phyloP scores from a whole-genome alignment of 2,113 vertebrate species.

The Elephas maximus region DNA sequence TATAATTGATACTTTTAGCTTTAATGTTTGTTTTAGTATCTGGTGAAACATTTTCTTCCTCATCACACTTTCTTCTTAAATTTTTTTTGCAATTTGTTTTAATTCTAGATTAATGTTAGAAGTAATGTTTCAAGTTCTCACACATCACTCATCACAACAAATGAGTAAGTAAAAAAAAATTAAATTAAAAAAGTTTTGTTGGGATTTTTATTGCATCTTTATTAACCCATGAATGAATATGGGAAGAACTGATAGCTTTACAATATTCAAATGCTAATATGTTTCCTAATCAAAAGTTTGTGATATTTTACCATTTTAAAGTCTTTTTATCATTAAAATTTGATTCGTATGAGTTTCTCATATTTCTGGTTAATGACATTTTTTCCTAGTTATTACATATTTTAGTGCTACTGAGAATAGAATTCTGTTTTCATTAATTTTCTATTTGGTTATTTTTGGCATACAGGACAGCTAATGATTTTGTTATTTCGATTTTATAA shows the following conservation, averaged over 20 bases:
- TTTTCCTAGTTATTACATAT: constrained; percentile 16
- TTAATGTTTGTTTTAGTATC: not conserved
- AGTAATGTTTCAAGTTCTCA: not conserved
- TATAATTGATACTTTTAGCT: not conserved
- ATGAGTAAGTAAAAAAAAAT: not conserved
- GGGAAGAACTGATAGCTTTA: not conserved
- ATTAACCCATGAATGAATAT: constrained; percentile 16
- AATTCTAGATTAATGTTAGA: not conserved
- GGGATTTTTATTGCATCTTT: not conserved
- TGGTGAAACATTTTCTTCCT: not conserved
- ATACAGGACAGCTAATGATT: not conserved
- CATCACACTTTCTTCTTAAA: not conserved
- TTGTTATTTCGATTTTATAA: constrained; percentile 6
- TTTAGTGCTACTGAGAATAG: constrained; percentile 50
- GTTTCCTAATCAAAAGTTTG: constrained; percentile 21
- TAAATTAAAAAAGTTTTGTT: not conserved
- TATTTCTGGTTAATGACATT: constrained; percentile 54
- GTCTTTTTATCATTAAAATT: constrained; percentile 60
- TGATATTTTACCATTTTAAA: constrained; percentile 47
- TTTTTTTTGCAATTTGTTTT: not conserved
- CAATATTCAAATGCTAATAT: not conserved
- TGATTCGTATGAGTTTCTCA: constrained; percentile 23
- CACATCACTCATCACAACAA: constrained; percentile 7
- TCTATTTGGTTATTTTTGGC: constrained; percentile 46
- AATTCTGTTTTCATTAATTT: constrained; percentile 47